Evolutionary conservation across 2,113 vertebrate genomes (phyloP).

Genomic region (Holacanthus passer): DNA sequence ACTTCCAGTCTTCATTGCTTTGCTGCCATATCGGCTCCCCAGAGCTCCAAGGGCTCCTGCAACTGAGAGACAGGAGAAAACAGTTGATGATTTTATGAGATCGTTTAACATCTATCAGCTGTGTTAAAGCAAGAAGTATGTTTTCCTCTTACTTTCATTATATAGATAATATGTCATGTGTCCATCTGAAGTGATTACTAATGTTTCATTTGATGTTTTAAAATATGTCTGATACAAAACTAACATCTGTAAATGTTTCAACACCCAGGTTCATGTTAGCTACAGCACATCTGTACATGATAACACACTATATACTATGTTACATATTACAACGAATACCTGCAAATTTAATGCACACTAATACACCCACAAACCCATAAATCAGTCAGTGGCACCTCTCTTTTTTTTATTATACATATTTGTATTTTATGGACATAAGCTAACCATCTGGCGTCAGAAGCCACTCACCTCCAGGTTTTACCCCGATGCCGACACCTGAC

Average conservation of each 20-base stretch:
- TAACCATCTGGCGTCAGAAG: neutral
- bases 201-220: no score
- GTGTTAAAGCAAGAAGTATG: neutral
- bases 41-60: conserved; percentile 73
- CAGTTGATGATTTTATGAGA: neutral
- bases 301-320: no score
- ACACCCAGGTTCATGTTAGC: neutral
- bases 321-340: neutral
- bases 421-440: neutral
- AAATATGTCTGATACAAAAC: neutral
- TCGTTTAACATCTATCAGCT: neutral
- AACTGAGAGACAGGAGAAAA: conserved; percentile 33
- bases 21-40: conserved; percentile 73
- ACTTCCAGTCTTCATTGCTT: conserved; percentile 78
- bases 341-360: neutral
- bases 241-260: neutral
- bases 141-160: no score
- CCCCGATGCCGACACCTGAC: conserved; percentile 65
- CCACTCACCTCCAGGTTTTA: conserved; percentile 75
- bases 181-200: no score
- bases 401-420: neutral
- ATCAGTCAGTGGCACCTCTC: neutral
- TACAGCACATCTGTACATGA: neutral
- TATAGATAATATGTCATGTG: no score
- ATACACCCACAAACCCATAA: neutral